Evolutionary conservation across 1,140 invertebrate genomes (phyloP).

Genomic region (Chlorops oryzae): DNA sequence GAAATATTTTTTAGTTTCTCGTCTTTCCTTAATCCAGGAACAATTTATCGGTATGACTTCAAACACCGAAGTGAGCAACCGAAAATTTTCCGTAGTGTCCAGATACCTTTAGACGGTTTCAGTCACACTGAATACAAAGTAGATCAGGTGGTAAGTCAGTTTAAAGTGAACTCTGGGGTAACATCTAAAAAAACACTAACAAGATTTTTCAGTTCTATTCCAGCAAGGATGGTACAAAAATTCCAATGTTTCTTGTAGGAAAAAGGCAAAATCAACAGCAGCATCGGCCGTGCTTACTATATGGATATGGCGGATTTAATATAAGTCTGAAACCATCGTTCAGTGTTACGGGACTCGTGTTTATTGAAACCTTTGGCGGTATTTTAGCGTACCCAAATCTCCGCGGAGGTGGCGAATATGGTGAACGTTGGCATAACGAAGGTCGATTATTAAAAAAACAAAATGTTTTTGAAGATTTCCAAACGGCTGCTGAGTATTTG

Average conservation of each 20-base stretch:
- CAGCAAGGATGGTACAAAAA: slow-evolving; percentile 90
- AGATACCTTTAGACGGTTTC: slow-evolving; percentile 81
- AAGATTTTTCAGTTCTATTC: no score
- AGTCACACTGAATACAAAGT: slow-evolving; percentile 74
- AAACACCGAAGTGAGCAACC: slow-evolving; percentile 57
- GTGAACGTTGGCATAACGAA: slow-evolving; percentile 92
- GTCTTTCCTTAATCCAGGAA: slow-evolving; percentile 85
- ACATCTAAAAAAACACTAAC: no score
- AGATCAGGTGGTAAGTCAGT: no score
- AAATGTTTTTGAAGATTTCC: slow-evolving; percentile 97
- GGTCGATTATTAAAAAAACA: slow-evolving; percentile 91
- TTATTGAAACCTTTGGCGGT: slow-evolving; percentile 85
- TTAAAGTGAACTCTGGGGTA: no score
- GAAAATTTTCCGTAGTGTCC: slow-evolving; percentile 55
- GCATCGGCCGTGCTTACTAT: slow-evolving; percentile 75
- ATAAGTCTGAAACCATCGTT: slow-evolving; percentile 83
- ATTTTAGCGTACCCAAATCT: slow-evolving; percentile 90
- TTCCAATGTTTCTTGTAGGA: slow-evolving; percentile 96
- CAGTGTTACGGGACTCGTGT: slow-evolving; percentile 58
- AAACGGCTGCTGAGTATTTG: slow-evolving; percentile 85
- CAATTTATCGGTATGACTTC: slow-evolving; percentile 83
- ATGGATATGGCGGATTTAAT: slow-evolving; percentile 98
- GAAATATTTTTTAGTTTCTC: slow-evolving; percentile 93
- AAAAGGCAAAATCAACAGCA: slow-evolving; percentile 61
- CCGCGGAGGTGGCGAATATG: slow-evolving; percentile 95